Conservation (phyloP, 2,797 vertebrate genomes). For the Anas georgica region DNA sequence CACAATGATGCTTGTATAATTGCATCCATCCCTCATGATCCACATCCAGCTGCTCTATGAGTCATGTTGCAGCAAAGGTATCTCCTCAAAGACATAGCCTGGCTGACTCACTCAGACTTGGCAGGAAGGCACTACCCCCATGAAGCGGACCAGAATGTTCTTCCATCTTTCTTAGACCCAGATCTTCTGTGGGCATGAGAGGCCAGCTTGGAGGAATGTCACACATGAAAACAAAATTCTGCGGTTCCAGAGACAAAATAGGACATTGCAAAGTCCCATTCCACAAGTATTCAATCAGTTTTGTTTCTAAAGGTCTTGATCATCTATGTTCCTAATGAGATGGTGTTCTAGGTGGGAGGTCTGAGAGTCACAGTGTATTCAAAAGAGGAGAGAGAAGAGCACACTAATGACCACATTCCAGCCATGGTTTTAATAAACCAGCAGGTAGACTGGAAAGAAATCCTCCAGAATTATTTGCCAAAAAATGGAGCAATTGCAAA, state of each 20-base stretch:
- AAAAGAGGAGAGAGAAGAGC: not conserved
- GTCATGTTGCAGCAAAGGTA: not conserved
- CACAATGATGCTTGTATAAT: fast-evolving
- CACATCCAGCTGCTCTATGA: not conserved
- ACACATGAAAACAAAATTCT: not conserved
- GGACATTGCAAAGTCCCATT: not conserved
- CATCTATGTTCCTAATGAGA: not conserved
- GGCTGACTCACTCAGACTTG: not conserved
- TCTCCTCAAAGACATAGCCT: not conserved
- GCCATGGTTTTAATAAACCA: not conserved
- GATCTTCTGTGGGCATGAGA: not conserved
- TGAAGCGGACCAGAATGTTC: not conserved
- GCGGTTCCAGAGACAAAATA: not conserved
- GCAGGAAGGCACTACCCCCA: not conserved
- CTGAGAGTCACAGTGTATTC: not conserved
- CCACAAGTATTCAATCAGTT: constrained; percentile 14
- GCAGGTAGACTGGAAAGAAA: constrained; percentile 34
- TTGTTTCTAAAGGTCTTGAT: not conserved
- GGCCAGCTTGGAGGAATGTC: not conserved
- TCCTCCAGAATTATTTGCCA: not conserved
- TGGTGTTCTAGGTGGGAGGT: constrained; percentile 39
- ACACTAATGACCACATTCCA: not conserved
- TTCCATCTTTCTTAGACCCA: not conserved
- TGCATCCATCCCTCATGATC: not conserved
- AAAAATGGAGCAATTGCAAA: not conserved